Evolutionary conservation across 2,888 invertebrate genomes (phyloP).

Genomic region (Microplitis deprimator): DNA sequence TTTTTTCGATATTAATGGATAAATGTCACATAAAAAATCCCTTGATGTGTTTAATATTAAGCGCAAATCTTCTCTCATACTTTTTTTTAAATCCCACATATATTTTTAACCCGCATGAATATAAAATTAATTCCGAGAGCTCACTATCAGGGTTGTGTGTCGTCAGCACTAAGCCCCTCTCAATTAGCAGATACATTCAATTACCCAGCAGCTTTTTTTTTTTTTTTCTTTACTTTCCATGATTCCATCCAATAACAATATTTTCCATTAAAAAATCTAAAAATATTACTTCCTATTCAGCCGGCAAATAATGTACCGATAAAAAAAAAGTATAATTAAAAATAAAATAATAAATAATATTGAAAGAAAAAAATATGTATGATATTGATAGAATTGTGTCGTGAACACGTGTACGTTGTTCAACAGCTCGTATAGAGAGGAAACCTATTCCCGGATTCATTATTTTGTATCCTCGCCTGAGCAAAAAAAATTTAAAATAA

Average conservation of each 20-base stretch:
- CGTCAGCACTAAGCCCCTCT: background rate
- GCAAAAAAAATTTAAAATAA: constrained; percentile 18
- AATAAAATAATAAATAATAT: background rate
- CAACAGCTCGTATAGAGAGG: background rate
- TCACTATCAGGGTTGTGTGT: background rate
- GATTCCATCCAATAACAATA: background rate
- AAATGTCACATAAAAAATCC: background rate
- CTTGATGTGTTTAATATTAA: background rate
- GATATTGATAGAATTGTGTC: constrained; percentile 5
- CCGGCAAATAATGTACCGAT: background rate
- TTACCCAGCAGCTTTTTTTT: background rate
- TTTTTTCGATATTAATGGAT: background rate
- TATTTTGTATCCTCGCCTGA: constrained; percentile 27
- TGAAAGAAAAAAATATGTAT: background rate
- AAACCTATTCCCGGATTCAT: constrained; percentile 32
- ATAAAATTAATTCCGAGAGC: constrained; percentile 1
- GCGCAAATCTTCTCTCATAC: background rate
- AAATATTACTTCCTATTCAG: background rate
- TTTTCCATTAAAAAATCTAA: background rate
- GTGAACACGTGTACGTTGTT: constrained; percentile 13
- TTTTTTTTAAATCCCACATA: background rate
- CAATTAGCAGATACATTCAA: constrained; percentile 1
- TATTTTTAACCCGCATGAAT: constrained; percentile 6
- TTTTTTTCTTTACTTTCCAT: background rate
- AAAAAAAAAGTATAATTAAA: background rate